These are phyloP conservation scores for Ophraella communa DNA, from an alignment of 2,888 invertebrate species.

Conservation along the genomic window DNA sequence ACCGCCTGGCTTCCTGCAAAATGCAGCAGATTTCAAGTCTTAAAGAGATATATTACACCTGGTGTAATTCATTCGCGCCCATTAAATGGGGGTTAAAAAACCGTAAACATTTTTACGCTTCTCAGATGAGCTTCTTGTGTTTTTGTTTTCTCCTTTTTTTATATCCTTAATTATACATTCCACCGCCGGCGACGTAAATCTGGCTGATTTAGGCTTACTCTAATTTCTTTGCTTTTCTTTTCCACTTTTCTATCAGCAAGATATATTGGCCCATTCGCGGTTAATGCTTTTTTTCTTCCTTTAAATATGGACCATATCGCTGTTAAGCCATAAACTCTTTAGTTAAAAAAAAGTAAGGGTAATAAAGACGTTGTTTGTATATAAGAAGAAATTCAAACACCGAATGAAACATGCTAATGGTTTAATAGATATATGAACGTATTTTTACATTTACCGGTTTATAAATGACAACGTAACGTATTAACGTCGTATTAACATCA, in stretches of 20 bases:
- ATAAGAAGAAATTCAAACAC: too few relatives aligned
- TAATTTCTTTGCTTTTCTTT: conserved; percentile 47
- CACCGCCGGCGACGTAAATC: conserved; percentile 40
- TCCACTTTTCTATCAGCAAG: conserved; percentile 43
- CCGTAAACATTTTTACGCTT: conserved; percentile 56
- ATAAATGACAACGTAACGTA: too few relatives aligned
- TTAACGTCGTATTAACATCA: too few relatives aligned
- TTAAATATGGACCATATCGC: not conserved
- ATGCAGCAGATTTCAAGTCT: conserved; percentile 48
- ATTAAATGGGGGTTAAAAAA: conserved; percentile 56
- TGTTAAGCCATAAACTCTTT: not conserved
- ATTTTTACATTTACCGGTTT: too few relatives aligned
- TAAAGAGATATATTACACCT: conserved; percentile 54
- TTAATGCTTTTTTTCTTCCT: not conserved
- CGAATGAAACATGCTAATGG: too few relatives aligned
- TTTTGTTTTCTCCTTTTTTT: conserved; percentile 37
- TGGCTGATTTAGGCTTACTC: conserved; percentile 48
- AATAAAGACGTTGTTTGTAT: not conserved
- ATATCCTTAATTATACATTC: conserved; percentile 39
- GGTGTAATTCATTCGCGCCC: conserved; percentile 54
- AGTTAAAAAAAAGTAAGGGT: not conserved
- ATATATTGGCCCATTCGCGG: conserved; percentile 38
- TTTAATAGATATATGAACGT: too few relatives aligned
- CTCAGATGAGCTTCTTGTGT: conserved; percentile 45
- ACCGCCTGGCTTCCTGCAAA: conserved; percentile 47